phyloP scores from a whole-genome alignment of 2,797 vertebrate genomes.

The Dendrocincla fuliginosa region DNA sequence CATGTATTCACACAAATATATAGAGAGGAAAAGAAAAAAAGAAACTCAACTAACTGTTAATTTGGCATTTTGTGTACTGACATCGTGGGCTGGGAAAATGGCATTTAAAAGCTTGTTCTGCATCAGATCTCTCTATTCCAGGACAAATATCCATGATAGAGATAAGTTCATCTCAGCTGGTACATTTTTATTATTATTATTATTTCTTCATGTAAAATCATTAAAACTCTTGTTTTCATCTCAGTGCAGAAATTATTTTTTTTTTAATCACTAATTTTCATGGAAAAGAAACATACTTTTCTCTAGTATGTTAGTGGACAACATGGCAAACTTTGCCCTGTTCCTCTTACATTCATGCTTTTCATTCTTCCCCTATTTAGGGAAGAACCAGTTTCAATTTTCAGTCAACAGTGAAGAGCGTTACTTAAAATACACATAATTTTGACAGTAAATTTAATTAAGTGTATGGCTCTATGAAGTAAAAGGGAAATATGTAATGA shows the following conservation, averaged over 20 bases:
- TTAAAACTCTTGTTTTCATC: background rate
- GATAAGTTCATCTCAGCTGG: background rate
- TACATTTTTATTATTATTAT: background rate
- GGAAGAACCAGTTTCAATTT: background rate
- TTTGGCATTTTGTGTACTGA: background rate
- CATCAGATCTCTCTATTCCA: background rate
- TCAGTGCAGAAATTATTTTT: background rate
- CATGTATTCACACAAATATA: background rate
- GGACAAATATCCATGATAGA: background rate
- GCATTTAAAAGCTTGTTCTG: background rate
- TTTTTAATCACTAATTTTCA: background rate
- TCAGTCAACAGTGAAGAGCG: background rate
- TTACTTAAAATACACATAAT: background rate
- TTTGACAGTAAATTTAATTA: background rate
- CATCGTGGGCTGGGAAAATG: background rate
- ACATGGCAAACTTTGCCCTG: background rate
- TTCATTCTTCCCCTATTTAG: background rate
- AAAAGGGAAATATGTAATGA: background rate
- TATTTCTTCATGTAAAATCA: background rate
- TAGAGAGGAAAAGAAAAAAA: background rate
- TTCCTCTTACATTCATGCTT: background rate
- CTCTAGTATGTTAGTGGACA: background rate
- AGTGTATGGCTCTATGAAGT: background rate
- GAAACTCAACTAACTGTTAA: fast-evolving
- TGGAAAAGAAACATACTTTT: background rate